Evolutionary conservation across 30 jellyfish, hydroid and myxozoan genomes (phyloP), one percentile per base, ranked within the genome.

Genomic region (Aurelia coerulea): DNA sequence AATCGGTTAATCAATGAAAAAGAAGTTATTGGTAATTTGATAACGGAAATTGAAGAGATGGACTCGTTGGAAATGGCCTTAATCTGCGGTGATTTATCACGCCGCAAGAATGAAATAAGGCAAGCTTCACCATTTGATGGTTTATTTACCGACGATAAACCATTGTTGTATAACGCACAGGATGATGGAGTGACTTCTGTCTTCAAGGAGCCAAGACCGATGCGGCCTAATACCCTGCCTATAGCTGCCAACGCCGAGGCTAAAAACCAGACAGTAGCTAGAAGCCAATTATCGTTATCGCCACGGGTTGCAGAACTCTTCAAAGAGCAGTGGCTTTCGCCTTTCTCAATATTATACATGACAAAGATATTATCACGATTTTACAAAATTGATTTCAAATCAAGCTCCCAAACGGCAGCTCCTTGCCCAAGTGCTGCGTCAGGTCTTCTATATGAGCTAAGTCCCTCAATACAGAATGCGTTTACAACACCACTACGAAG

Each of bases 251-350:
- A 32, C 32, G 6, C 46, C 16, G 46, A 70, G 37, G 63, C 34
- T 1, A 56, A 13, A 31, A 34, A 32, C 63, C 23, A 35, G 11
- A 74, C 31, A 52, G 65, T 29, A 2, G 62, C 63, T 6, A 54
- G 18, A 50, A 78, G 68, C 60, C 50, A 39, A 3, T 4, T 65
- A 4, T 56, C 78, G 2, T 42, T 9, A 5, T 84, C 93, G 6
- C n/a, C 87, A 10, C 34, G 93, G 17, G 63, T 76, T 10, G 78
- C 84, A 14, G 90, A 86, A 63, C 86, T 86, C 10, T 76, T 86
- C 42, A 76, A 69, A 59, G 95, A 86, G 80, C 95, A 86, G 49
- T 86, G 95, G 95, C 71, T 62, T 51, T 86, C 95, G 33, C 90
- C 95, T 10, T 86, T 86, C 86, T 86, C 95, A 5, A 65, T 79